Conservation (phyloP, 2,113 vertebrate species). For the Bambusicola thoracicus region DNA sequence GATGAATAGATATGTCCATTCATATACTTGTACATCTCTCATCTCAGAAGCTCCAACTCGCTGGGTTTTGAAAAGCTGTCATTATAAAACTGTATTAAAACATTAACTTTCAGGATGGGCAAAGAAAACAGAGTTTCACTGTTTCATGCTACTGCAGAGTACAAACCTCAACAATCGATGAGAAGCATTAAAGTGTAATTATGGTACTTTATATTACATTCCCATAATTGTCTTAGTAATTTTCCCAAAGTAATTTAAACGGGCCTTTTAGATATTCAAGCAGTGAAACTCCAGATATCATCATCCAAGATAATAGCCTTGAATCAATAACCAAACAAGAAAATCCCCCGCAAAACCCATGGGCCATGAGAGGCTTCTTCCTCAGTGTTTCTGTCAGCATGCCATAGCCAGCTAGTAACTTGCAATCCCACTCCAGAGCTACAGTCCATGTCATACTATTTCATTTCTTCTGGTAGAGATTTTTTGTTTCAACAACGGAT, state of each 20-base stretch:
- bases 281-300: conserved; percentile 41
- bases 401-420: background rate
- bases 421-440: background rate
- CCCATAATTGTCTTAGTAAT: conserved; percentile 67
- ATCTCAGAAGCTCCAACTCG: background rate
- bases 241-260: conserved; percentile 49
- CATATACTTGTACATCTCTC: background rate
- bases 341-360: background rate
- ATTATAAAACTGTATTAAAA: background rate
- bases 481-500: background rate
- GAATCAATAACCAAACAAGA: conserved; percentile 49
- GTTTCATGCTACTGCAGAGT: background rate
- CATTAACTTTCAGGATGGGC: background rate
- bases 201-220: conserved; percentile 63
- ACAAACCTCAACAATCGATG: conserved; percentile 51
- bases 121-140: background rate
- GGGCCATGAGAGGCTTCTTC: background rate
- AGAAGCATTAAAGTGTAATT: conserved; percentile 64
- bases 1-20: background rate
- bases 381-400: background rate
- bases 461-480: background rate
- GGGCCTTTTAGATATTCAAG: conserved; percentile 31
- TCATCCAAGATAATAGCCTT: conserved; percentile 61
- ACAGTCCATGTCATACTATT: background rate
- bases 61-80: background rate